Evolutionary conservation across 2,797 vertebrate species (phyloP).

Genomic region (Spatula versicolor): DNA sequence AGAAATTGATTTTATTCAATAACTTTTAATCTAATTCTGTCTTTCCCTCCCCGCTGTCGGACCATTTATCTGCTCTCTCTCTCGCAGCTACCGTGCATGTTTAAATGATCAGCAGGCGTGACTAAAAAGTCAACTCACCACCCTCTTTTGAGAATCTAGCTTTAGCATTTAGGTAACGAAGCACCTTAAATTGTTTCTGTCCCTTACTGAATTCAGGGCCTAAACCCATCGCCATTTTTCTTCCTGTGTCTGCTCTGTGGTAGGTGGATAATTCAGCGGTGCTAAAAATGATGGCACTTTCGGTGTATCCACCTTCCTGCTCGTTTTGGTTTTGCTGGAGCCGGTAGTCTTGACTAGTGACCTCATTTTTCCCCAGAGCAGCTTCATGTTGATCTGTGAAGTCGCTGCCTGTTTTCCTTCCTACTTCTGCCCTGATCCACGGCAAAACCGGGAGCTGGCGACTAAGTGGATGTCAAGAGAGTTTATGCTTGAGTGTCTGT

Average conservation of each 20-base stretch:
- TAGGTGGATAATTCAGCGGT: background rate
- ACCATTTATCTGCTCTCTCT: background rate
- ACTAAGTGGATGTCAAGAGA: background rate
- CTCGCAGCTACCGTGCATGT: background rate
- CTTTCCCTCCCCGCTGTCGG: accelerated
- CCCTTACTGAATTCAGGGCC: background rate
- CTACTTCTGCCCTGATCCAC: background rate
- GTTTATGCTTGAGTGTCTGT: background rate
- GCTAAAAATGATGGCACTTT: background rate
- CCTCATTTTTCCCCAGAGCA: background rate
- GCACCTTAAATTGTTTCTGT: background rate
- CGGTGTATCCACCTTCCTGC: background rate
- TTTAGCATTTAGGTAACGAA: background rate
- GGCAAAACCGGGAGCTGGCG: background rate
- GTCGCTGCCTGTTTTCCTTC: background rate
- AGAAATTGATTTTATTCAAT: background rate
- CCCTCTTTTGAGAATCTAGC: background rate
- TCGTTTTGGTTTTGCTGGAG: background rate
- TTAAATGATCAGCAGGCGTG: background rate
- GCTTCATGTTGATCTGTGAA: background rate
- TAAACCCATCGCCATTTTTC: background rate
- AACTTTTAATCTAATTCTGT: background rate
- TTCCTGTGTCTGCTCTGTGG: background rate
- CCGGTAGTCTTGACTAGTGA: background rate
- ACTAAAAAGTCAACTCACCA: background rate